Evolutionary conservation across 2,113 vertebrate genomes (phyloP).

Genomic region (Colius striatus): DNA sequence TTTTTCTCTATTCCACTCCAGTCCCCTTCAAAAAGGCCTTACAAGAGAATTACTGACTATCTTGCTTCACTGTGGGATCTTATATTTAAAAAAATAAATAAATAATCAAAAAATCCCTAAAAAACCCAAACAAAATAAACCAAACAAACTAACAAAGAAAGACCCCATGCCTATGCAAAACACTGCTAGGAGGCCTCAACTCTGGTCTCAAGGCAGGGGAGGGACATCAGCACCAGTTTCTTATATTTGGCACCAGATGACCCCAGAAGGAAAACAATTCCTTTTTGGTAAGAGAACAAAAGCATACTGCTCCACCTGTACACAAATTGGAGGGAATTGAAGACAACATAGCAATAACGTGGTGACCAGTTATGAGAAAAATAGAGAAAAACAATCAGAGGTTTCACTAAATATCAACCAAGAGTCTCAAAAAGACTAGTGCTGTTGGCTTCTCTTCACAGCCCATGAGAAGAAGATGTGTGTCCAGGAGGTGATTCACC

Average conservation of each 20-base stretch:
- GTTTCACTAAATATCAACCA: background rate
- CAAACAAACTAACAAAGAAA: background rate
- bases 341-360: background rate
- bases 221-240: background rate
- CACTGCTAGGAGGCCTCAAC: background rate
- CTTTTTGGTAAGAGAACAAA: background rate
- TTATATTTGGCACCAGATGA: background rate
- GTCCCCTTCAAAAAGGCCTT: background rate
- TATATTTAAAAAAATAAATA: background rate
- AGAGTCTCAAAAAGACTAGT: background rate
- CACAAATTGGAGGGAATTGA: background rate
- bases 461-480: fast-evolving
- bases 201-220: background rate
- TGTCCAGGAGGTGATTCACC: background rate
- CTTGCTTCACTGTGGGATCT: background rate
- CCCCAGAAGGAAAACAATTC: background rate
- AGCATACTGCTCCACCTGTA: background rate
- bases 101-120: background rate
- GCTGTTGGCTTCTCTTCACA: background rate
- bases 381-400: background rate
- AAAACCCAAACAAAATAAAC: no score
- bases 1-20: background rate
- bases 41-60: background rate
- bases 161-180: background rate
- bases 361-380: background rate